Evolutionary conservation across 2,113 vertebrate genomes (phyloP), one percentile per base, ranked within the genome.

Genomic region (Tetrao urogallus): DNA sequence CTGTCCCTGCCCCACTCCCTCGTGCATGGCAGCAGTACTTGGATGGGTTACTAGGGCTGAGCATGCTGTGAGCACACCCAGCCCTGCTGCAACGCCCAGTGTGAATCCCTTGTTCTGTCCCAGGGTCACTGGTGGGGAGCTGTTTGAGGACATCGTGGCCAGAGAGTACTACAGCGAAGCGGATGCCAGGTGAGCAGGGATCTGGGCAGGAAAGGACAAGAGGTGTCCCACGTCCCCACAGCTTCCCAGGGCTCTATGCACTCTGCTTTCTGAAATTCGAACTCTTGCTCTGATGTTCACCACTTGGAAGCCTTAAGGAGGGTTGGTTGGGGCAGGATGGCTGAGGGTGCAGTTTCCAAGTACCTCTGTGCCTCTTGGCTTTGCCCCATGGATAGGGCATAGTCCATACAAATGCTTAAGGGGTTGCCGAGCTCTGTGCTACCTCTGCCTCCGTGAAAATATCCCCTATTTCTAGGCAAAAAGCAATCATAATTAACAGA

Each of bases 141-240:
- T 98, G 8, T 98, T 98, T 95, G 98, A 98, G 78, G 98, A 98
- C 93, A 98, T 98, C 1, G 98, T 98, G 92, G 98, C 98, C 93
- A 97, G 98, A 81, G 98, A 98, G 42, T 98, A 98, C 82, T 98
- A 98, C 97, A 98, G 98, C 0, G 98, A 98, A 82, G 98, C 98
- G 0, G 98, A 98, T 91, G 98, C 98, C 96, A 98, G 98, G 98
- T 98, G 91, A 97, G 98, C 77, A 52, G 1, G 2, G 71, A 17
- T 64, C 24, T 1, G 1, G 18, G 60, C 32, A 21, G 2, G 45
- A 18, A n/a, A 66, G 36, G 60, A 28, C 25, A 57, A 28, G 42
- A 19, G 24, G 52, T 27, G 7, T 30, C 16, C 36, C 48, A 36
- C 79, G 87, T 40, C 75, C 52, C 77, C 2, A 1, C 1, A 0